Base-by-base conservation (phyloP, 1,140 invertebrate genomes). In the Pygmarrhopalites habei region DNA sequence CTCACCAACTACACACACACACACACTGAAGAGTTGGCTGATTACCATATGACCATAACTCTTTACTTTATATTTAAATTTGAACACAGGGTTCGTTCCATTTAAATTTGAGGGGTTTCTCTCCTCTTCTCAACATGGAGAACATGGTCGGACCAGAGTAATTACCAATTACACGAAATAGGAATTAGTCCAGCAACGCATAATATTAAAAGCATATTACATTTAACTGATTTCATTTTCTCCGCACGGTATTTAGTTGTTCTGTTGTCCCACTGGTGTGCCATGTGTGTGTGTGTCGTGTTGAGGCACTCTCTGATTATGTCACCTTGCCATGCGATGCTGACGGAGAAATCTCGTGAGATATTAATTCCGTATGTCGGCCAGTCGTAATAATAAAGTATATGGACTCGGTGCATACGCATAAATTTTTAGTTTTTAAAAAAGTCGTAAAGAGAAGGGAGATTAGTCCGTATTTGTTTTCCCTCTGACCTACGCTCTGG, bases 331-430 rank as follows among this genome's bases (percentile, higher is more conserved):
- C 46, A 49, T 49, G 46, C 46, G 23, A 49, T 10, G 7, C 23
- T 49, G 46, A 49, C 46, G 46, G 7, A 7, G 23, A 49, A 49
- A 49, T 49, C 23, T 49, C 46, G 46, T 49, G 46, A 49, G 46
- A 49, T 49, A 49, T 49, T 49, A 39, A 49, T 49, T 49, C 10
- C n/a, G n/a, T n/a, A n/a, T n/a, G n/a, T n/a, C n/a, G n/a, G n/a
- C n/a, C n/a, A n/a, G n/a, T n/a, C n/a, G n/a, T n/a, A 49, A 7
- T 49, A 15, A 7, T 7, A 14, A 49, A 49, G 23, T 49, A 21
- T 49, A 15, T 15, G 14, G 7, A 23, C 46, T 12, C 12, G 23
- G 7, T 49, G 23, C 46, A 49, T 49, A 49, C 23, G 19, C 7
- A 23, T 23, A n/a, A n/a, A n/a, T n/a, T n/a, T n/a, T n/a, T n/a